Conservation (phyloP, 2,888 invertebrate genomes). For the Ennomos fuscantarius region DNA sequence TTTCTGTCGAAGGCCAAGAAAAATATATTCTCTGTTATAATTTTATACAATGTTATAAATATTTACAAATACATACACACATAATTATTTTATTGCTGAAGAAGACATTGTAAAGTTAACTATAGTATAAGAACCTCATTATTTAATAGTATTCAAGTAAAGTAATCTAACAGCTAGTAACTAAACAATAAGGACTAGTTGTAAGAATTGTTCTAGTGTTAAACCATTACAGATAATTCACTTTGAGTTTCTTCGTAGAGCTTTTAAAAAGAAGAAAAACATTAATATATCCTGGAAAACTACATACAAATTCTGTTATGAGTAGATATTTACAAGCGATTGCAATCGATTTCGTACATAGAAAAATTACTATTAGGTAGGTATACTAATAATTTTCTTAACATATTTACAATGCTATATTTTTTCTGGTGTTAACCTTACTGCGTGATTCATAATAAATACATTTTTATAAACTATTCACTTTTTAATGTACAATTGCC, state of each 20-base stretch:
- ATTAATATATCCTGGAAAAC: conserved; percentile 28
- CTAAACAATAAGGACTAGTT: conserved; percentile 80
- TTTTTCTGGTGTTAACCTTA: conserved; percentile 84
- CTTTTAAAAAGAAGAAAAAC: conserved; percentile 30
- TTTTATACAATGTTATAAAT: conserved; percentile 74
- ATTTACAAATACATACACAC: conserved; percentile 79
- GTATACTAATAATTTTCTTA: conserved; percentile 65
- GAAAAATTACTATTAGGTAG: conserved; percentile 71
- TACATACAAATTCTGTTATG: conserved; percentile 36
- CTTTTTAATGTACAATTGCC: conserved; percentile 75
- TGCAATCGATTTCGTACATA: conserved; percentile 64
- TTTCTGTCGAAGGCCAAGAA: conserved; percentile 72
- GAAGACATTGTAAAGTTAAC: conserved; percentile 71
- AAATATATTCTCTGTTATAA: conserved; percentile 78
- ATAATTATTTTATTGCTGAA: conserved; percentile 75
- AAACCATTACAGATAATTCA: conserved; percentile 59
- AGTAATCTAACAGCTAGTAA: conserved; percentile 72
- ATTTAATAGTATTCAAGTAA: conserved; percentile 63
- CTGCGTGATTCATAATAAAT: conserved; percentile 84
- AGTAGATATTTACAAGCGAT: conserved; percentile 71
- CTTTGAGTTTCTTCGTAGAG: conserved; percentile 45
- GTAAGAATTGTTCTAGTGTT: conserved; percentile 77
- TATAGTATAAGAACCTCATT: conserved; percentile 65
- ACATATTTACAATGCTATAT: conserved; percentile 79
- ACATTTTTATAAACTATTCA: conserved; percentile 75